Evolutionary conservation across 1,140 invertebrate genomes (phyloP).

Genomic region (Acarapis woodi): DNA sequence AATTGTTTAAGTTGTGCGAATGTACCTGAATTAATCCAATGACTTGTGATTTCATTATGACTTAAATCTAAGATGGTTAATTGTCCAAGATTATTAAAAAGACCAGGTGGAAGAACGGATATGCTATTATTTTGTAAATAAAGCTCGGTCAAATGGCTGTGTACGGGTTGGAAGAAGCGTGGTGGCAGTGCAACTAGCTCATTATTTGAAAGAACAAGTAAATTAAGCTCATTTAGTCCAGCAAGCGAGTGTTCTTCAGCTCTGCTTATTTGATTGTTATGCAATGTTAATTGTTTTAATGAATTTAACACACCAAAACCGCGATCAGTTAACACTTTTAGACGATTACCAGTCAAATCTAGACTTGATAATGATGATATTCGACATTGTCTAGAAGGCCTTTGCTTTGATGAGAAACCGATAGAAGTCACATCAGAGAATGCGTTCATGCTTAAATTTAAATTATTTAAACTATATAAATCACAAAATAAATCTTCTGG

Average conservation of each 20-base stretch:
- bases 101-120: constrained; percentile 36
- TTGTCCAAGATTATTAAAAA: constrained; percentile 43
- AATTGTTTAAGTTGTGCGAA: constrained; percentile 57
- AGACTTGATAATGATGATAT: constrained; percentile 26
- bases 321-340: constrained; percentile 27
- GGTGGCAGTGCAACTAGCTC: constrained; percentile 40
- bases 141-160: constrained; percentile 51
- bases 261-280: constrained; percentile 50
- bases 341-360: constrained; percentile 40
- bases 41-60: constrained; percentile 50
- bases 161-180: constrained; percentile 33
- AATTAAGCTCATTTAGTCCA: constrained; percentile 36
- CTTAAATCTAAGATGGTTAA: constrained; percentile 55
- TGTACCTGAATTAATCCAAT: constrained; percentile 43
- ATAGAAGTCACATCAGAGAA: constrained; percentile 37
- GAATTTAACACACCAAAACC: constrained; percentile 9
- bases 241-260: constrained; percentile 41
- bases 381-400: constrained; percentile 1
- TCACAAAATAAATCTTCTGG: constrained; percentile 27
- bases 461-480: constrained; percentile 37
- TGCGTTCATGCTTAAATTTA: constrained; percentile 53
- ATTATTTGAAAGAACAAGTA: constrained; percentile 56
- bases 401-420: constrained; percentile 25
- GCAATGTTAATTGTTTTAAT: constrained; percentile 30
- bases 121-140: constrained; percentile 59